Percentiles rank a stretch among this genome's conserved stretches.
phyloP scores from a whole-genome alignment of 92 coral and sea anemone genomes.

The Epizoanthus illoricatus region DNA sequence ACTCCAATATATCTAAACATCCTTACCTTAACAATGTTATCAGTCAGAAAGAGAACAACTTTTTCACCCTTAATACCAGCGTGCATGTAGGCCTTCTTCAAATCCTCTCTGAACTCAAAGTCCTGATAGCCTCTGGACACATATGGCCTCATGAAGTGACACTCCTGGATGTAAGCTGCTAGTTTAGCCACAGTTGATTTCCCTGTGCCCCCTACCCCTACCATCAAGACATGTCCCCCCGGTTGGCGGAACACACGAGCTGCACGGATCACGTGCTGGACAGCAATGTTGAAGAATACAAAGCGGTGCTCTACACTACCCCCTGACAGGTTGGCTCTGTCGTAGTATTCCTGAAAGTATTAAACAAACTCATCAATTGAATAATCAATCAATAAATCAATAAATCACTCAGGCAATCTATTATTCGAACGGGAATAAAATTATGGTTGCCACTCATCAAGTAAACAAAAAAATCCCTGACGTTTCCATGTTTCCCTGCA shows the following conservation, averaged over 20 bases:
- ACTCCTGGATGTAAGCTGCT: slow-evolving; percentile 85
- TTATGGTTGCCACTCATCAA: too few species aligned
- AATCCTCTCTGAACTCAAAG: slow-evolving; percentile 86
- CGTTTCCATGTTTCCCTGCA: too few species aligned
- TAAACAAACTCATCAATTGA: background rate
- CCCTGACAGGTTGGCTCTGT: slow-evolving; percentile 80
- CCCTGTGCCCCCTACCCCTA: slow-evolving; percentile 97
- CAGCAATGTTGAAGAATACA: slow-evolving; percentile 93
- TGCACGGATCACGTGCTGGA: slow-evolving; percentile 96
- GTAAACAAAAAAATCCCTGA: too few species aligned
- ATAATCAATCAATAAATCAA: background rate
- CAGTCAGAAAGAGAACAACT: slow-evolving; percentile 81
- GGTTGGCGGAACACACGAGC: slow-evolving; percentile 99
- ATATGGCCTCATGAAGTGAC: slow-evolving; percentile 77
- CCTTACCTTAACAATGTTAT: slow-evolving; percentile 82
- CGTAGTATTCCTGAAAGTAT: slow-evolving; percentile 74
- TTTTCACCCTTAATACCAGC: slow-evolving; percentile 88
- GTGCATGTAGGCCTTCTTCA: slow-evolving; percentile 67
- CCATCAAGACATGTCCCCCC: slow-evolving; percentile 89
- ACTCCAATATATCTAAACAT: background rate
- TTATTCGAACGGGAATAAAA: background rate
- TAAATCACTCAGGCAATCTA: background rate
- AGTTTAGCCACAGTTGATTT: slow-evolving; percentile 88
- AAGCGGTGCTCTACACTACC: slow-evolving; percentile 91
- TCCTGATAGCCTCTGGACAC: slow-evolving; percentile 72